Conservation (phyloP, 2,797 vertebrate species). For the Peromyscus melanophrys region DNA sequence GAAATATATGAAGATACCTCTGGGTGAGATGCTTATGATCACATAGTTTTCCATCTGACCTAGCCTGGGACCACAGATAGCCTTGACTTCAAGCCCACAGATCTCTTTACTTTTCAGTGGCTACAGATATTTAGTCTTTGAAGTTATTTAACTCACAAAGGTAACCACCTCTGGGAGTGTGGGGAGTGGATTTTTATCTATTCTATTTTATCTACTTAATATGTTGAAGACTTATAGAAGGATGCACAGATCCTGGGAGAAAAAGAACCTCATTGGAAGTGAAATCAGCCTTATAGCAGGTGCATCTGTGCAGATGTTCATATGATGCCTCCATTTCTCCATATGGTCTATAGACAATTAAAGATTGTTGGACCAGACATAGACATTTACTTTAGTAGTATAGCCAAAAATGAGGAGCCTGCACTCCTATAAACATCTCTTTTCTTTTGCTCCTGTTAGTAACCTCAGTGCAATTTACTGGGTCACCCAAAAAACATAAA, state of each 20-base stretch:
- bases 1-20: neutral
- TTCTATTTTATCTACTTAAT: neutral
- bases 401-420: too few relatives aligned
- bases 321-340: too few relatives aligned
- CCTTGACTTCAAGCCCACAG: neutral
- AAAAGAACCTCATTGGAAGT: neutral
- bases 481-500: neutral
- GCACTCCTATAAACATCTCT: too few relatives aligned
- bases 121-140: neutral
- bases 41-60: neutral
- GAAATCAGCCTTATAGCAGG: neutral
- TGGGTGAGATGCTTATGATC: neutral
- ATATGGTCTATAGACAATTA: neutral
- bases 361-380: too few relatives aligned
- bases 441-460: neutral
- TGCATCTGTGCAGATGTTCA: accelerated
- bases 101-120: neutral
- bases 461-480: neutral
- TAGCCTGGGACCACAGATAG: neutral
- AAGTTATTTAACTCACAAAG: neutral
- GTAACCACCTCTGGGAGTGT: neutral
- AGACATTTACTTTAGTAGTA: neutral
- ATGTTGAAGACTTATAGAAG: neutral
- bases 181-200: neutral
- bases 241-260: neutral